Base-by-base conservation (phyloP, 2,888 invertebrate species). In the Agrypnus murinus region DNA sequence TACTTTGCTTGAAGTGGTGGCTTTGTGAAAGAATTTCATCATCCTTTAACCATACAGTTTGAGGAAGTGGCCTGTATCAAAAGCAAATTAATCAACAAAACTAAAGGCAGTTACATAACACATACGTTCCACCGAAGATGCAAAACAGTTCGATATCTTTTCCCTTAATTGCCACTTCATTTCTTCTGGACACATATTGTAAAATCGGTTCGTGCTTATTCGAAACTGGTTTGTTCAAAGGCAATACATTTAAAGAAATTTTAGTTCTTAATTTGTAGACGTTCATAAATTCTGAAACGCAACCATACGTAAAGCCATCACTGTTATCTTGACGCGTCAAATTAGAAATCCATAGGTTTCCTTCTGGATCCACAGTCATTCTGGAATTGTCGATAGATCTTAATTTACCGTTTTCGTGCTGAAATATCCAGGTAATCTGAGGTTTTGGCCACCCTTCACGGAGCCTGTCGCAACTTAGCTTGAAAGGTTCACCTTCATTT, bases 401-500 rank as follows among this genome's bases (percentile, higher is more conserved):
- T 73, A 97, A 91, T 71, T 91, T 92, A 17, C 94, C 95, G 65
- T 90, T 89, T 0, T 90, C 89, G 78, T 93, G 92, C 84, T 96
- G 93, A 74, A 96, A 91, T 82, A 97, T 91, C 98, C 98, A 99
- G 86, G 96, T 95, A 0, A 99, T 96, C 73, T 92, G 93, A 0
- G 99, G 98, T 81, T 95, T 95, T 0, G 99, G 99, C 90, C 96
- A 97, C 78, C 99, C 99, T 81, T 95, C 95, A 2, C 99, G 99
- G 0, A 96, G 97, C 80, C n/a, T n/a, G n/a, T 94, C 92, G 84
- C 99, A 99, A 5, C 92, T 91, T 71, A 99, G 86, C 77, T 95
- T 95, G 85, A 94, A 93, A 0, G 97, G 95, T 69, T 93, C 91
- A 1, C 99, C 99, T 86, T 98, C 96, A 34, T 91, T 90, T 0